These are phyloP conservation scores for Atractosteus spatula DNA, from an alignment of 2,113 vertebrate genomes.

Conservation along the genomic window DNA sequence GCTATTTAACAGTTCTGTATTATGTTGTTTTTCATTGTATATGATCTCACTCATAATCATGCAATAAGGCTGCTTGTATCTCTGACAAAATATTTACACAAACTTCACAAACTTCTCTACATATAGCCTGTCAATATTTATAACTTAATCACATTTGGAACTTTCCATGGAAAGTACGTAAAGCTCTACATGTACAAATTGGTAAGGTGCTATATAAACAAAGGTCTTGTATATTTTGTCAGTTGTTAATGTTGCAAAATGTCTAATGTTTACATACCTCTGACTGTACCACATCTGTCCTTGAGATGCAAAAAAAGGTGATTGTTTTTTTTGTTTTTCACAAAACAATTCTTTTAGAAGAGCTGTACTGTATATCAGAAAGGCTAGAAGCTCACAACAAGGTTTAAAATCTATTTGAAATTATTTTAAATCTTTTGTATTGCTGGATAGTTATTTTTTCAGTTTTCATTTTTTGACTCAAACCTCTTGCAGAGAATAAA, in stretches of 20 bases:
- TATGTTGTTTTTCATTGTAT: neutral
- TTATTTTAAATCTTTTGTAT: too few species aligned
- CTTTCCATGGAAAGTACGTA: neutral
- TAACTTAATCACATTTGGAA: neutral
- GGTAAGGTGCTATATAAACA: conserved; percentile 28
- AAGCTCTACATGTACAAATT: neutral
- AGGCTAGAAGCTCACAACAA: neutral
- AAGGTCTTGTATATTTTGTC: conserved; percentile 21
- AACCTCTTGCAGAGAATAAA: too few species aligned
- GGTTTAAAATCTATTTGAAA: neutral
- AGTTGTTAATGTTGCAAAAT: conserved; percentile 18
- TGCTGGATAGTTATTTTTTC: too few species aligned
- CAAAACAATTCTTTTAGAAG: neutral
- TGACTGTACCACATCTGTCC: conserved; percentile 3
- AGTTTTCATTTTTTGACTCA: too few species aligned
- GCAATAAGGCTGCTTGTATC: conserved; percentile 10
- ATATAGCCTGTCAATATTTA: neutral
- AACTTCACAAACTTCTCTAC: too few species aligned
- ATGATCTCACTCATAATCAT: neutral
- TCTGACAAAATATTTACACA: neutral
- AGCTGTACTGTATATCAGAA: neutral
- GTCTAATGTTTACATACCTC: conserved; percentile 2
- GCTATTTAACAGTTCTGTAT: neutral
- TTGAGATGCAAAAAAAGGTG: conserved; percentile 21
- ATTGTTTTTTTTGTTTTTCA: conserved; percentile 8